Percentiles rank a stretch among this genome's conserved stretches.
phyloP scores from a whole-genome alignment of 2,113 vertebrate genomes.

The Dasyurus viverrinus region DNA sequence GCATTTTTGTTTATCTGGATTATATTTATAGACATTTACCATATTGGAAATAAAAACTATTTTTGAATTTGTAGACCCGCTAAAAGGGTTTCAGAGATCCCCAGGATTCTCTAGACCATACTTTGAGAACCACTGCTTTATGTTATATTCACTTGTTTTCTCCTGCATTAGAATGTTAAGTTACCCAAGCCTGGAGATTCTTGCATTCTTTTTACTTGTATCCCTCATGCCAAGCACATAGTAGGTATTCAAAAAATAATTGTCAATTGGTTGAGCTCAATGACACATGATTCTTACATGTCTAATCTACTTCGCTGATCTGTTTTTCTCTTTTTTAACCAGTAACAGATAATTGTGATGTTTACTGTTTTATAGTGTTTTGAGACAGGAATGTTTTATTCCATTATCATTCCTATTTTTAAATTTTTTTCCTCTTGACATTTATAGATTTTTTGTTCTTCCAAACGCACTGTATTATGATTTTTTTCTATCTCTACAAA shows the following conservation, averaged over 20 bases:
- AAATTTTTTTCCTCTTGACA: not conserved
- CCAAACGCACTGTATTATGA: not conserved
- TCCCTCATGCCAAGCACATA: not conserved
- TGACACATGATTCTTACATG: not conserved
- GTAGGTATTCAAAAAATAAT: not conserved
- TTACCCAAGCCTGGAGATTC: not conserved
- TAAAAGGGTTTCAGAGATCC: too few species aligned
- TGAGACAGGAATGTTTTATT: not conserved
- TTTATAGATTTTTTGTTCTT: not conserved
- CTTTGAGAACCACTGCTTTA: too few species aligned
- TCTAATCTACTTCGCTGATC: not conserved
- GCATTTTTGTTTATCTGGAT: too few species aligned
- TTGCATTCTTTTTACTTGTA: not conserved
- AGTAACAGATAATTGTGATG: not conserved
- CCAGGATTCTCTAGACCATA: too few species aligned
- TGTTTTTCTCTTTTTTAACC: not conserved
- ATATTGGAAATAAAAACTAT: too few species aligned
- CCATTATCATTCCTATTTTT: not conserved
- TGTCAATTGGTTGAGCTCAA: not conserved
- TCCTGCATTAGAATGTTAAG: not conserved
- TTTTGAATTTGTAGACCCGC: too few species aligned
- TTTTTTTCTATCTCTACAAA: not conserved
- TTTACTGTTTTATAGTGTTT: not conserved
- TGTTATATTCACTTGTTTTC: not conserved
- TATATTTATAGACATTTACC: too few species aligned